phyloP scores from a whole-genome alignment of 2,113 vertebrate genomes.

The Gallinago jamesoni region DNA sequence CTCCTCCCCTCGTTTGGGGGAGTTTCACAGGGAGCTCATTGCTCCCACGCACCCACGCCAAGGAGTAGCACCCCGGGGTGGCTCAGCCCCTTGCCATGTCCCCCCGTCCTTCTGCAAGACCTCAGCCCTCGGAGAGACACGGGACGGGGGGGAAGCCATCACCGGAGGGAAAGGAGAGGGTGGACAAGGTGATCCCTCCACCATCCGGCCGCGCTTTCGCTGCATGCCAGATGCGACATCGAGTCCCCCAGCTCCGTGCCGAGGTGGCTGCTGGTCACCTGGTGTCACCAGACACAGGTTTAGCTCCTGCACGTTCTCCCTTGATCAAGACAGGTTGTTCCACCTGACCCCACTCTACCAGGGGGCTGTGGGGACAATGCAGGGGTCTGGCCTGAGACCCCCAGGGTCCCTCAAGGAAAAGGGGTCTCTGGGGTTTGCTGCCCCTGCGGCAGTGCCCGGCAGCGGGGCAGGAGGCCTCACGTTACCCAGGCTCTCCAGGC shows the following conservation, averaged over 20 bases:
- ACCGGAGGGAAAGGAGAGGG: not conserved
- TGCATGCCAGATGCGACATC: rapidly evolving
- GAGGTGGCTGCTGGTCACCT: not conserved
- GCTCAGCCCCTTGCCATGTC: not conserved
- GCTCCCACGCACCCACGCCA: rapidly evolving
- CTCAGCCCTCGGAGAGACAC: not conserved
- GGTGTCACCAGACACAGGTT: not conserved
- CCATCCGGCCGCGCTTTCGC: rapidly evolving
- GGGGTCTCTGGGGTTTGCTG: not conserved
- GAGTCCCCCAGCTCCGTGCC: rapidly evolving
- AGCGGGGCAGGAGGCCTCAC: constrained; percentile 3
- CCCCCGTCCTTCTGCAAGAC: not conserved
- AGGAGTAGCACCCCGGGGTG: not conserved
- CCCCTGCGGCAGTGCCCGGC: rapidly evolving
- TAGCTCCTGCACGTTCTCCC: not conserved
- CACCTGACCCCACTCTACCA: not conserved
- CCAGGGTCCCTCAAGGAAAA: not conserved
- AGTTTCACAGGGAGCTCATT: not conserved
- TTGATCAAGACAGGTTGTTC: rapidly evolving
- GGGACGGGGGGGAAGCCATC: not conserved
- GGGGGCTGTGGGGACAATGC: not conserved
- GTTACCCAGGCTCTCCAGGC: not conserved
- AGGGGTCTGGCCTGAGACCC: not conserved
- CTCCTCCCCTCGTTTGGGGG: not conserved
- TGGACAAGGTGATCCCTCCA: too few species aligned